Conservation (phyloP, 2,113 vertebrate species). For the Clinocottus analis region DNA sequence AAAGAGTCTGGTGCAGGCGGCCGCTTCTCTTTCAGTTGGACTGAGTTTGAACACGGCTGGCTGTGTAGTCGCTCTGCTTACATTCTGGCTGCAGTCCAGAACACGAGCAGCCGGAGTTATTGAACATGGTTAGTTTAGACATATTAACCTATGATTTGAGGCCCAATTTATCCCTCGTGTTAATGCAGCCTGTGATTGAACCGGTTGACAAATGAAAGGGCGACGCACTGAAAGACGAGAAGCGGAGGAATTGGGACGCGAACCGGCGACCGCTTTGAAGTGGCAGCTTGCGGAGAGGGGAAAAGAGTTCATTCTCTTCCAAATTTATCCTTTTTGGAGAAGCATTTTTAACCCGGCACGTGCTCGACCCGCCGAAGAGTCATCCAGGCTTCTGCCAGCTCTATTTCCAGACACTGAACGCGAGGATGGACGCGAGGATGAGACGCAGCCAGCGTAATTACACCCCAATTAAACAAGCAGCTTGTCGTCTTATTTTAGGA, state of each 20-base stretch:
- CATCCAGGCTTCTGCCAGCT: slow-evolving; percentile 15
- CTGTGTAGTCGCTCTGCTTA: background rate
- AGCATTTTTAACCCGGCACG: slow-evolving; percentile 44
- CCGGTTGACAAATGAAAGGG: slow-evolving; percentile 51
- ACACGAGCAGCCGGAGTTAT: background rate
- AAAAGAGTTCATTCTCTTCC: background rate
- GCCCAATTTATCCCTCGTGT: slow-evolving; percentile 5
- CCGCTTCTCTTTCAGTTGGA: too few species aligned
- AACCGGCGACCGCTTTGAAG: slow-evolving; percentile 22
- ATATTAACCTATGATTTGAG: slow-evolving; percentile 44
- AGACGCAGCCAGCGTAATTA: slow-evolving; percentile 59
- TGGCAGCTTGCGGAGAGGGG: slow-evolving; percentile 1
- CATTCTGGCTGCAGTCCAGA: background rate
- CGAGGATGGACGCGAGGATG: slow-evolving; percentile 44
- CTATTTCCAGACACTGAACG: slow-evolving; percentile 45
- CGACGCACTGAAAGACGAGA: background rate
- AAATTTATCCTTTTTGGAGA: slow-evolving; percentile 32
- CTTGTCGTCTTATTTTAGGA: slow-evolving; percentile 67
- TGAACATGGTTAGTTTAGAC: slow-evolving; percentile 5
- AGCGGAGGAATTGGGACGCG: background rate
- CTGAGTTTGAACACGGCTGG: too few species aligned
- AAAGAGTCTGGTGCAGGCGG: too few species aligned
- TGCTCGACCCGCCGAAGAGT: background rate
- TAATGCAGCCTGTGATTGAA: background rate
- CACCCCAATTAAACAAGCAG: slow-evolving; percentile 59